Evolutionary conservation across 1,140 invertebrate species (phyloP).

Genomic region (Plutomurus gul): DNA sequence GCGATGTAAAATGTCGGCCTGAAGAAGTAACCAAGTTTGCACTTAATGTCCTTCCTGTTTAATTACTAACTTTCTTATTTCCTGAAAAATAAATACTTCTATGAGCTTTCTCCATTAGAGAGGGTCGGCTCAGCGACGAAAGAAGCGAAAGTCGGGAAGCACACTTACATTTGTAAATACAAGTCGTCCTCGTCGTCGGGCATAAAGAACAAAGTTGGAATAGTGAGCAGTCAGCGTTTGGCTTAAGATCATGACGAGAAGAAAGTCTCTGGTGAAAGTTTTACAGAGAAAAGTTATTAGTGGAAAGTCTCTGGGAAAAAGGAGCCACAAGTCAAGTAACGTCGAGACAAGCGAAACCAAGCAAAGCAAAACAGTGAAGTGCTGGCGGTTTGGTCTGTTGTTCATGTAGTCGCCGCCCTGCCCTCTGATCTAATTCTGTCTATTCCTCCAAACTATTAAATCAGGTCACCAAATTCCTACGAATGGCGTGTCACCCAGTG

Average conservation of each 20-base stretch:
- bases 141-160: too few species aligned
- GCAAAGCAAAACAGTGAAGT: neutral
- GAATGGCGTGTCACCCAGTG: neutral
- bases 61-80: too few species aligned
- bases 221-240: neutral
- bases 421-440: neutral
- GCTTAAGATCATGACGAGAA: neutral
- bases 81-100: too few species aligned
- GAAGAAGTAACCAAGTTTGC: too few species aligned
- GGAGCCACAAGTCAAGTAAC: neutral
- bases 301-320: neutral
- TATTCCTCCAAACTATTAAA: neutral
- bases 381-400: neutral
- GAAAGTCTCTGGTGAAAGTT: neutral
- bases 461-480: neutral
- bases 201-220: neutral
- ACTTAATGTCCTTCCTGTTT: too few species aligned
- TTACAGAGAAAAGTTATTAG: neutral
- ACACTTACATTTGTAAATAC: too few species aligned
- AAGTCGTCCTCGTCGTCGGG: too few species aligned
- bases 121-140: too few species aligned
- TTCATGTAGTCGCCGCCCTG: neutral
- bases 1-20: too few species aligned
- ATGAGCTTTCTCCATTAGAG: too few species aligned
- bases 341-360: neutral